phyloP scores from a whole-genome alignment of 2,113 vertebrate genomes.

The Tychaedon coryphoeus region DNA sequence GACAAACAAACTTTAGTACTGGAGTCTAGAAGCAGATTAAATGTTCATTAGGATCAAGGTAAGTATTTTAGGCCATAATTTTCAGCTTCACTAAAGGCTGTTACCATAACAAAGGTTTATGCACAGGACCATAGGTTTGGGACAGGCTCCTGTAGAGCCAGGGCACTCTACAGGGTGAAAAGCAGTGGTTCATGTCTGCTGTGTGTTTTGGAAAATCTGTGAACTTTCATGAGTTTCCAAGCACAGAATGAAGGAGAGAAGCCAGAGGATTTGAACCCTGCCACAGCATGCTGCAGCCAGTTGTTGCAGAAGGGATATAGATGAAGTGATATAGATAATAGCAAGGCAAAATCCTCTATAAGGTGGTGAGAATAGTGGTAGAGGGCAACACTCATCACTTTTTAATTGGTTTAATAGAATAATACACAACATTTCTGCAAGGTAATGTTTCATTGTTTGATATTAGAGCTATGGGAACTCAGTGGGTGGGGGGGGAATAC shows the following conservation, averaged over 20 bases:
- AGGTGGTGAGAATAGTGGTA: background rate
- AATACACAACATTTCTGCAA: background rate
- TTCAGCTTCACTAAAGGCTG: background rate
- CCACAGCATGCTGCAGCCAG: background rate
- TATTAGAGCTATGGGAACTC: background rate
- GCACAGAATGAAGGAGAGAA: background rate
- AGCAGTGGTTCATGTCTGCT: background rate
- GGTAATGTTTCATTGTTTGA: background rate
- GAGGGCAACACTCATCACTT: background rate
- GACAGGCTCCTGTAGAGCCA: background rate
- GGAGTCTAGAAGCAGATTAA: background rate
- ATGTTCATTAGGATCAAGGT: background rate
- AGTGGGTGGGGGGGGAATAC: background rate
- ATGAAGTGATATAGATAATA: background rate
- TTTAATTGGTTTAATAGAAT: background rate
- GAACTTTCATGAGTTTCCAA: background rate
- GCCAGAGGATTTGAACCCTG: background rate
- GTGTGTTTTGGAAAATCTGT: background rate
- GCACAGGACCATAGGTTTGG: fast-evolving
- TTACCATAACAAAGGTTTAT: background rate
- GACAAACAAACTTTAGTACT: background rate
- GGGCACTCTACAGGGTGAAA: background rate
- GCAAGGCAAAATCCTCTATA: background rate
- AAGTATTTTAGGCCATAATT: background rate
- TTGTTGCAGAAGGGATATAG: background rate